phyloP scores from a whole-genome alignment of 2,888 invertebrate species.

The Ectropis crepuscularia region DNA sequence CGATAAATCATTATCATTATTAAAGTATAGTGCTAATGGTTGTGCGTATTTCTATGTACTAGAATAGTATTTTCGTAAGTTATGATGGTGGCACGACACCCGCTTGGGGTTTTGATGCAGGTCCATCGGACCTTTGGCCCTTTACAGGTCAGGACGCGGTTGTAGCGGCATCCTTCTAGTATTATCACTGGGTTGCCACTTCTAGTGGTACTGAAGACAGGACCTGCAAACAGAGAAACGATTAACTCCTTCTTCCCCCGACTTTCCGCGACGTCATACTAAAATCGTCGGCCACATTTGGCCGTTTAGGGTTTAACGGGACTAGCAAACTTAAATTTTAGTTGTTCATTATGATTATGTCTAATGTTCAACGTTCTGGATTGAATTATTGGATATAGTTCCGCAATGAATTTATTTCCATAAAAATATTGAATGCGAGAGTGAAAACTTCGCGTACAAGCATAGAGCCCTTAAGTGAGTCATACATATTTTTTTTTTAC shows the following conservation, averaged over 20 bases:
- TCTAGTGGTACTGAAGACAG: slow-evolving; percentile 47
- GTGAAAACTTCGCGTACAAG: too few species aligned
- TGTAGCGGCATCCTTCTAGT: slow-evolving; percentile 46
- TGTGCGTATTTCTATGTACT: slow-evolving; percentile 26
- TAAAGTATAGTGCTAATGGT: not conserved
- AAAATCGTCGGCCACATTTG: too few species aligned
- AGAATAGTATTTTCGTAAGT: slow-evolving; percentile 34
- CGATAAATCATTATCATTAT: not conserved
- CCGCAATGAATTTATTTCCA: too few species aligned
- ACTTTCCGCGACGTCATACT: too few species aligned
- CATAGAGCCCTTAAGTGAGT: too few species aligned
- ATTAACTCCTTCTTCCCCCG: not conserved
- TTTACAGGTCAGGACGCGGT: slow-evolving; percentile 39
- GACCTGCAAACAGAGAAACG: slow-evolving; percentile 17
- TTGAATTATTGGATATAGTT: too few species aligned
- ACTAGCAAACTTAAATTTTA: too few species aligned
- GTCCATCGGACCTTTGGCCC: slow-evolving; percentile 50
- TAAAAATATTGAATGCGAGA: too few species aligned
- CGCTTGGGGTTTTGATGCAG: slow-evolving; percentile 47
- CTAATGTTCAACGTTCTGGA: too few species aligned
- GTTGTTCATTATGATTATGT: too few species aligned
- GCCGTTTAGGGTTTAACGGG: too few species aligned
- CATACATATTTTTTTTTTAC: too few species aligned
- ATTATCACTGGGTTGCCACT: slow-evolving; percentile 49
- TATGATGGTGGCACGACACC: slow-evolving; percentile 48